Evolutionary conservation across 30 jellyfish, hydroid and myxozoan species (phyloP), one percentile per base, ranked within the genome.

Genomic region (Clytia hemisphaerica): DNA sequence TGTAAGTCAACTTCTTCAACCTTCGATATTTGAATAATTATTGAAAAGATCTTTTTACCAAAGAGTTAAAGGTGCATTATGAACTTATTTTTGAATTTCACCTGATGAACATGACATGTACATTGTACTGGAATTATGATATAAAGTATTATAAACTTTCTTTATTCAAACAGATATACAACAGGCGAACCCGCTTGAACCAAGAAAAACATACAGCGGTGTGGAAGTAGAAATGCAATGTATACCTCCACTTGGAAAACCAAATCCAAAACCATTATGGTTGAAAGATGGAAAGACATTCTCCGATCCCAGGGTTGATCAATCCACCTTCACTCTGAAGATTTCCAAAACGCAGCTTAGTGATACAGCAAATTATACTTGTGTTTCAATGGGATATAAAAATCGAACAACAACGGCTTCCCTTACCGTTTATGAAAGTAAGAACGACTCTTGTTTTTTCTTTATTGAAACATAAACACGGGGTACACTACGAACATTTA

Each of bases 331-430:
- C 69, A 65, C 40, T 19, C 34, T 65, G 42, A 40, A 19, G 54
- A 58, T 67, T 18, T 80, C 61, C 15, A 32, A 27, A 6, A 40
- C 61, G 73, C 58, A 33, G 25, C 19, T 7, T 16, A 64, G 61
- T 25, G 95, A 89, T 72, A 32, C 93, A 2, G 58, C 66, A 24
- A 89, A 89, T 38, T 89, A 72, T 53, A 89, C 98, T 3, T 89
- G 98, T 67, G 76, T 89, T 1, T 91, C 76, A n/a, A 69, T 35
- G 31, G 82, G 82, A 45, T 10, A 82, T 25, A 80, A 79, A 25
- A 79, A 36, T 7, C 79, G 93, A 34, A 79, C 46, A 48, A 74
- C 83, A 32, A 64, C 88, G 32, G 69, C 90, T 78, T 62, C 49
- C 15, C 55, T 89, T 58, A 70, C 48, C 21, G 95, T 80, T 44